A percentile compares a stretch with the other conserved stretches of the same genome.
These are phyloP conservation scores for Holacanthella duospinosa DNA, from an alignment of 2,888 invertebrate genomes.

Conservation along the genomic window DNA sequence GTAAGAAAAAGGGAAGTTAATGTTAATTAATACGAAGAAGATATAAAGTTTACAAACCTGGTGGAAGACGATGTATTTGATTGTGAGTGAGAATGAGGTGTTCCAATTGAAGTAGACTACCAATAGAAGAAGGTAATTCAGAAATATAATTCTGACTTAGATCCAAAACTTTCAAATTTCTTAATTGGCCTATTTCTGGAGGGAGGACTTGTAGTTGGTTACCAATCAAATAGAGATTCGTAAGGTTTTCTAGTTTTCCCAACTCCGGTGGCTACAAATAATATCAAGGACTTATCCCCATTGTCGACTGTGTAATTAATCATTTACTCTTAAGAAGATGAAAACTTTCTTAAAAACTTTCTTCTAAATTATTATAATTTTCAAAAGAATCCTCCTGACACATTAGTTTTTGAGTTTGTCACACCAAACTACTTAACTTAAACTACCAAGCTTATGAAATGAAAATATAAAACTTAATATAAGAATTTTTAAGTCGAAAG, in stretches of 20 bases:
- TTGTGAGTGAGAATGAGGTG: neutral
- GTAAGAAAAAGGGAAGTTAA: too few relatives aligned
- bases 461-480: too few relatives aligned
- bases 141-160: neutral
- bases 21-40: too few relatives aligned
- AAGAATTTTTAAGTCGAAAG: too few relatives aligned
- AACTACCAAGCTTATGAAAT: too few relatives aligned
- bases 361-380: too few relatives aligned
- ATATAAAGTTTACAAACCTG: neutral
- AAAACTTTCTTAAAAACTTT: too few relatives aligned
- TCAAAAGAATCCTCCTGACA: neutral
- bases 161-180: neutral
- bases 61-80: neutral
- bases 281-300: neutral
- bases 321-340: too few relatives aligned
- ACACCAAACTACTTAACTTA: too few relatives aligned
- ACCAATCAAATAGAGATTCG: neutral
- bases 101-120: neutral
- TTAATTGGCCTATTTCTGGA: neutral
- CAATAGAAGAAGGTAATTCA: neutral
- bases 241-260: neutral
- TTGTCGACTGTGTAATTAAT: neutral
- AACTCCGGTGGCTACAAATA: neutral
- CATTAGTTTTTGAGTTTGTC: too few relatives aligned
- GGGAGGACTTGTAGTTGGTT: neutral